Evolutionary conservation across 2,888 invertebrate genomes (phyloP).

Genomic region (Eilema caniola): DNA sequence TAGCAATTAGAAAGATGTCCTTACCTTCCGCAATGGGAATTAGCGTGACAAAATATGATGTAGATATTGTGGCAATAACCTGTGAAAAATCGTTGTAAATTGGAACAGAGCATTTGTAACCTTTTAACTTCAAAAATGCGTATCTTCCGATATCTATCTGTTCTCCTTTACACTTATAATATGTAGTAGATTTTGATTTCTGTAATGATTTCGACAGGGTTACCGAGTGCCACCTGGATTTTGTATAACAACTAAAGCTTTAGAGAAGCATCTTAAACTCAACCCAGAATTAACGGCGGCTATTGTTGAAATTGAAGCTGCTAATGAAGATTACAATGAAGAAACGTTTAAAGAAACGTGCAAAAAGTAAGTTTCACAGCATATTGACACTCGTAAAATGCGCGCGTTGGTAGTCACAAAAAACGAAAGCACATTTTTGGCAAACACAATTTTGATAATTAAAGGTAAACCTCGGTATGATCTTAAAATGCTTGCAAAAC

Average conservation of each 20-base stretch:
- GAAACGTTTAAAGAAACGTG: slow-evolving; percentile 84
- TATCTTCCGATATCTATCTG: no score
- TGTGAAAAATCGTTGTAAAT: neutral
- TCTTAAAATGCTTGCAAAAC: no score
- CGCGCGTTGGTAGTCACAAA: no score
- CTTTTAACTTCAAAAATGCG: neutral
- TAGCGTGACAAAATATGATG: no score
- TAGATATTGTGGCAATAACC: no score
- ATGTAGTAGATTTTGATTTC: neutral
- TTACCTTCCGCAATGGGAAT: no score
- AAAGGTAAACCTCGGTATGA: neutral
- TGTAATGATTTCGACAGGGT: slow-evolving; percentile 63
- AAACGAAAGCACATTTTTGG: no score
- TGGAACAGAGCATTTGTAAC: neutral
- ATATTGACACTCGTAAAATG: neutral
- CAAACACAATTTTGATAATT: no score
- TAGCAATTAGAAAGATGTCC: no score
- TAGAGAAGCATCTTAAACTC: slow-evolving; percentile 85
- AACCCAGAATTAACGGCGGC: slow-evolving; percentile 77
- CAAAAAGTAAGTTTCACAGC: slow-evolving; percentile 59
- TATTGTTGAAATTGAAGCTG: slow-evolving; percentile 82
- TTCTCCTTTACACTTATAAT: neutral
- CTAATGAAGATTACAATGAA: slow-evolving; percentile 81
- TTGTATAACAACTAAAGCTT: slow-evolving; percentile 89
- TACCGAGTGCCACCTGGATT: slow-evolving; percentile 90